phyloP scores from a whole-genome alignment of 2,888 invertebrate species.

The Watsonalla cultraria region DNA sequence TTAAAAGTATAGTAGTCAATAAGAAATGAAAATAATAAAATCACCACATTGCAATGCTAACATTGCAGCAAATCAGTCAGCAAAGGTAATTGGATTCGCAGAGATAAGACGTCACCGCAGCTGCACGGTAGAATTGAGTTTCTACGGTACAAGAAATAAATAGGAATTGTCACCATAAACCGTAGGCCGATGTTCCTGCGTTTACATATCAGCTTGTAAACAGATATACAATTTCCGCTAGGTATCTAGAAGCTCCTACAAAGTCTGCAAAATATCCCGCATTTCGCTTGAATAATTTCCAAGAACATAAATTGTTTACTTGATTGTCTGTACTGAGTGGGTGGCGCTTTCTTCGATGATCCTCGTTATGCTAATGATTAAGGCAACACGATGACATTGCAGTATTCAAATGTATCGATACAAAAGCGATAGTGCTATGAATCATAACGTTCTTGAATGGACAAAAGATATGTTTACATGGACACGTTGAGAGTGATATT shows the following conservation, averaged over 20 bases:
- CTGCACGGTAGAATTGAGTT: neutral
- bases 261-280: neutral
- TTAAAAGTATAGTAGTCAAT: no score
- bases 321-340: conserved; percentile 16
- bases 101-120: neutral
- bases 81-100: neutral
- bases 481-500: neutral
- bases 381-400: conserved; percentile 34
- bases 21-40: no score
- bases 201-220: neutral
- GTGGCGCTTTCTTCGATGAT: conserved; percentile 25
- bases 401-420: conserved; percentile 36
- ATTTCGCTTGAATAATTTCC: conserved; percentile 1
- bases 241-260: no score
- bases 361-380: conserved; percentile 47
- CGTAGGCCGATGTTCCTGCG: neutral
- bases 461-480: neutral
- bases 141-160: neutral
- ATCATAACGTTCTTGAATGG: conserved; percentile 17
- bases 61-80: neutral
- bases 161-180: neutral
- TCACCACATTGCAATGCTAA: no score
- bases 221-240: neutral
- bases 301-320: conserved; percentile 19
- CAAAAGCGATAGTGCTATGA: conserved; percentile 46